Evolutionary conservation across 1,140 invertebrate species (phyloP).

Genomic region (Eciton burchellii): DNA sequence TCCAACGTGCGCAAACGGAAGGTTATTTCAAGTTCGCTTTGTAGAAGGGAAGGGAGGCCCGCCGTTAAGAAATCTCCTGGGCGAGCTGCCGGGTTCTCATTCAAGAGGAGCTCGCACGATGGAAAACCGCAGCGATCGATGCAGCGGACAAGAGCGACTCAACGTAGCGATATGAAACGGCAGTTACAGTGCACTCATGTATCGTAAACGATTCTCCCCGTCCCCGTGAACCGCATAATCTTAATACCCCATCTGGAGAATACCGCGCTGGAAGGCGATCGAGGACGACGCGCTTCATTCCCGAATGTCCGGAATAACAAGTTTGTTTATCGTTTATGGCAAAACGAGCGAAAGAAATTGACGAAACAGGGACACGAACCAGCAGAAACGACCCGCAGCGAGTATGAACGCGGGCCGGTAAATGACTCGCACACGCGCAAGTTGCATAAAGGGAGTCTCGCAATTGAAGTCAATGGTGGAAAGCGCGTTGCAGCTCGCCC

Average conservation of each 20-base stretch:
- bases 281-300: neutral
- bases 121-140: constrained; percentile 47
- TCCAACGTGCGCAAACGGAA: neutral
- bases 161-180: constrained; percentile 23
- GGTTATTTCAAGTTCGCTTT: neutral
- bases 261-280: constrained; percentile 24
- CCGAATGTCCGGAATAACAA: neutral
- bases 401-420: too few relatives aligned
- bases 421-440: too few relatives aligned
- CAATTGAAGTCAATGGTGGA: constrained; percentile 55
- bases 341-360: neutral
- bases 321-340: constrained; percentile 45
- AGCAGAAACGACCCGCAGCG: constrained; percentile 7
- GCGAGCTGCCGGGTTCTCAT: constrained; percentile 5
- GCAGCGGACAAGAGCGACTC: neutral
- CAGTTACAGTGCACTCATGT: constrained; percentile 14
- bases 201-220: constrained; percentile 40
- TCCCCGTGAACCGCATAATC: constrained; percentile 27
- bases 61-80: neutral
- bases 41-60: neutral
- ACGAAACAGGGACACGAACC: neutral
- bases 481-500: constrained; percentile 22
- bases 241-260: constrained; percentile 24
- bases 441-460: constrained; percentile 36
- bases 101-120: constrained; percentile 10